A percentile compares a stretch with the other conserved stretches of the same genome.
Conservation (phyloP, 2,888 invertebrate genomes). For the Polyommatus icarus region DNA sequence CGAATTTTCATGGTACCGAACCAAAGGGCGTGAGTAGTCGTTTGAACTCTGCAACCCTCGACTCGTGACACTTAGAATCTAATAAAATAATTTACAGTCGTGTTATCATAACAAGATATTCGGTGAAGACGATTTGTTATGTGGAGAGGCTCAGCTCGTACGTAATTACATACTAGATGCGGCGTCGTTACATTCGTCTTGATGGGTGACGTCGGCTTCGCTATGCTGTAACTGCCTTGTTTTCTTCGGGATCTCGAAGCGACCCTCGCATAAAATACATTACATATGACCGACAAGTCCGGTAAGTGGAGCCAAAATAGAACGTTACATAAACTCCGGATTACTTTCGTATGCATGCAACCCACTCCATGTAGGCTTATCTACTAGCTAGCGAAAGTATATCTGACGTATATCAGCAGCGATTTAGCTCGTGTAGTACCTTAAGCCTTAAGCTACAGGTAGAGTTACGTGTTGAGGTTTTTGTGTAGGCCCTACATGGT, state of each 20-base stretch:
- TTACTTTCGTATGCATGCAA: neutral
- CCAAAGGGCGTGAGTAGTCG: constrained; percentile 11
- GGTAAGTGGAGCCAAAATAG: neutral
- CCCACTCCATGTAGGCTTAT: neutral
- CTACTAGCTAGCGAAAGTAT: neutral
- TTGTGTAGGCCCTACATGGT: neutral
- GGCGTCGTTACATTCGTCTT: constrained; percentile 32
- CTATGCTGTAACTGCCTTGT: constrained; percentile 4
- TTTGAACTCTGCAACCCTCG: constrained; percentile 22
- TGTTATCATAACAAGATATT: constrained; percentile 36
- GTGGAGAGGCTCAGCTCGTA: constrained; percentile 34
- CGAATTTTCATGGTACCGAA: constrained; percentile 11
- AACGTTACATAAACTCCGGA: neutral
- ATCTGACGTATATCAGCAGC: neutral
- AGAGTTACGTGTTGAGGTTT: neutral
- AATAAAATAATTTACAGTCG: constrained; percentile 35
- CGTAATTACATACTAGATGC: constrained; percentile 32
- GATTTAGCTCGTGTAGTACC: neutral
- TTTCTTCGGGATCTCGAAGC: neutral
- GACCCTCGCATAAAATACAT: neutral
- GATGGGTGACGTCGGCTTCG: neutral
- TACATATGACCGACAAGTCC: neutral
- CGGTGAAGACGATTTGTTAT: constrained; percentile 36
- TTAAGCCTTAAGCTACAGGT: neutral
- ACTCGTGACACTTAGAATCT: constrained; percentile 28